Evolutionary conservation across 2,113 vertebrate species (phyloP), one percentile per base, ranked within the genome.

Genomic region (Etheostoma spectabile): DNA sequence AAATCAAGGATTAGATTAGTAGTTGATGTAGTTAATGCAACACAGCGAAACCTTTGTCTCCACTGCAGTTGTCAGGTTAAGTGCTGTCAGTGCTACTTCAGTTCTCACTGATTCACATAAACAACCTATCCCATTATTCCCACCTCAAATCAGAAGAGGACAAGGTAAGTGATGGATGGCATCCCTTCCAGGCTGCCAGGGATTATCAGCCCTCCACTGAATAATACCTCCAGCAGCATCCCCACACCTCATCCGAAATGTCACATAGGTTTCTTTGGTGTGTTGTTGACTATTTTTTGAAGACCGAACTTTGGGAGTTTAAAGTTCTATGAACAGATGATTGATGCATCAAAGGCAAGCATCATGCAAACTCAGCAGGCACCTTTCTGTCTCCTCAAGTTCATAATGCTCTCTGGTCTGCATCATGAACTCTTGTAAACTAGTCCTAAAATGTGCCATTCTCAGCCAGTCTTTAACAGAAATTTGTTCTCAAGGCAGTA

Each of bases 91-190:
- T 63, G 75, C 76, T 79, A 46, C 85, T 86, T 90, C 68, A 83
- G 82, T 66, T 46, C 71, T 74, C 56, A 12, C 71, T 80, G 74
- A 81, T 84, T 76, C 78, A 82, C 42, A 82, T 71, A 85, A 88
- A 87, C 84, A 88, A 79, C 72, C 56, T 21, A 53, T 88, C 85
- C 73, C 69, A 91, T 90, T 77, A 82, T 83, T 70, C n/a, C 79
- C 55, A 4, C 67, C 76, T 74, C 77, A 79, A 35, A 88, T 89
- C 74, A 81, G 86, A 86, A 18, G 74, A 90, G 82, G 79, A 89
- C 74, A 77, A 88, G 91, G 85, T 92, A 90, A 88, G 89, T 92
- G 89, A 90, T 90, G 85, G 90, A 92, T 89, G 61, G 65, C 69
- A 18, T 70, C 7, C 12, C 75, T 85, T 89, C 63, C 45, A 52